Percentiles rank a stretch among this genome's conserved stretches.
phyloP scores from a whole-genome alignment of 2,113 vertebrate genomes.

The Percina caprodes region DNA sequence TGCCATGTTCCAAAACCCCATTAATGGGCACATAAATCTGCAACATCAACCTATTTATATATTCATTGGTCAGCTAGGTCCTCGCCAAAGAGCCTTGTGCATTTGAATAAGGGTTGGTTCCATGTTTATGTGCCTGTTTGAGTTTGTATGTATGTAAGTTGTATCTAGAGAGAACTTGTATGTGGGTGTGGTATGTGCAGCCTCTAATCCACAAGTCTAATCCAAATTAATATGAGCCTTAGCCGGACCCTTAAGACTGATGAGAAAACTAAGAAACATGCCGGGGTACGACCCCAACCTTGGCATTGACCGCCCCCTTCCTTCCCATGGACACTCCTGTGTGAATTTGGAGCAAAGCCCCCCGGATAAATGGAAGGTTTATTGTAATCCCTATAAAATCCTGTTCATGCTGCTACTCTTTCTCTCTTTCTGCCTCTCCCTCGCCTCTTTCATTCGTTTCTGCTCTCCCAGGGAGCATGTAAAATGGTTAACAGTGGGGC shows the following conservation, averaged over 20 bases:
- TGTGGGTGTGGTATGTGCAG: conserved; percentile 58
- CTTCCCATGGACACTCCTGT: conserved; percentile 68
- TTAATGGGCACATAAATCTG: conserved; percentile 70
- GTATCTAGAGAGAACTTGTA: conserved; percentile 12
- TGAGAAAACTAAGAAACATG: conserved; percentile 62
- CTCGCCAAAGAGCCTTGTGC: conserved; percentile 32
- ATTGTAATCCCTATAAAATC: conserved; percentile 85
- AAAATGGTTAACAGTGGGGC: conserved; percentile 78
- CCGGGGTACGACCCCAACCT: conserved; percentile 44
- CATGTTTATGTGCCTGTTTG: conserved; percentile 18
- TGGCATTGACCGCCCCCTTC: conserved; percentile 55
- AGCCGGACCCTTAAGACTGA: conserved; percentile 44
- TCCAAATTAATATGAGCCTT: conserved; percentile 61
- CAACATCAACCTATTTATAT: conserved; percentile 71
- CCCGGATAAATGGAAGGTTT: conserved; percentile 81
- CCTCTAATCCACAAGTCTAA: conserved; percentile 56
- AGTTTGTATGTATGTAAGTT: conserved; percentile 40
- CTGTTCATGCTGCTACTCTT: conserved; percentile 78
- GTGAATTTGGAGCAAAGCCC: conserved; percentile 76
- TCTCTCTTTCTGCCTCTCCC: conserved; percentile 68
- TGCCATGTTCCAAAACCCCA: conserved; percentile 59
- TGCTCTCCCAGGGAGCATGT: conserved; percentile 72
- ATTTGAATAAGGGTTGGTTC: conserved; percentile 7
- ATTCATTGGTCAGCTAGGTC: conserved; percentile 54
- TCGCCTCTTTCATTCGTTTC: conserved; percentile 60